These are phyloP conservation scores for Ectropis grisescens DNA, from an alignment of 1,140 invertebrate genomes.

Conservation along the genomic window DNA sequence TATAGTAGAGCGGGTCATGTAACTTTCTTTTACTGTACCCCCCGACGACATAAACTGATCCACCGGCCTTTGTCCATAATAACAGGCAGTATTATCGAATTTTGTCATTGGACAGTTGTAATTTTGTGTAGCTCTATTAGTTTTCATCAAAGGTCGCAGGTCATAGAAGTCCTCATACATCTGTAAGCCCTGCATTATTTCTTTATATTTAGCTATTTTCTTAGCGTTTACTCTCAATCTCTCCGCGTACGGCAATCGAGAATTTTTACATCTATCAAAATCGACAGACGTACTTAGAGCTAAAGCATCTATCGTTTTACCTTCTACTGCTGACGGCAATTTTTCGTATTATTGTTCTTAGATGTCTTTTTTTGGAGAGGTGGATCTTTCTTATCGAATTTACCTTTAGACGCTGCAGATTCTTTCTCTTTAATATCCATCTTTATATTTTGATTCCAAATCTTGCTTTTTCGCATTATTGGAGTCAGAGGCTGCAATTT, in stretches of 20 bases:
- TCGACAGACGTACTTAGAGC: slow-evolving; percentile 34
- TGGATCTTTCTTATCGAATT: too few relatives aligned
- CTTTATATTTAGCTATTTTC: slow-evolving; percentile 37
- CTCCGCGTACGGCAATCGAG: slow-evolving; percentile 6
- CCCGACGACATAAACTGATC: too few relatives aligned
- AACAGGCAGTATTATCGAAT: too few relatives aligned
- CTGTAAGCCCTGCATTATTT: slow-evolving; percentile 41
- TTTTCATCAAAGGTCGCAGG: slow-evolving; percentile 25
- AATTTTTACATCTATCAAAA: slow-evolving; percentile 16
- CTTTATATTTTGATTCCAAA: slow-evolving; percentile 10
- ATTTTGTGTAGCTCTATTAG: slow-evolving; percentile 49
- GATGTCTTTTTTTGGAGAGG: too few relatives aligned
- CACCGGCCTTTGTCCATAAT: too few relatives aligned
- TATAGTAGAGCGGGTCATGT: too few relatives aligned
- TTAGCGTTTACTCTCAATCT: slow-evolving; percentile 19
- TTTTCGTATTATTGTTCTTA: too few relatives aligned
- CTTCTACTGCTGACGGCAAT: slow-evolving; percentile 9
- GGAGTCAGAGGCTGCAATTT: slow-evolving; percentile 31
- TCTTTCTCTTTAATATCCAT: slow-evolving; percentile 5
- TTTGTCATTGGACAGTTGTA: too few relatives aligned
- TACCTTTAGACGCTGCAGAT: background rate
- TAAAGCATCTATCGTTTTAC: slow-evolving; percentile 20
- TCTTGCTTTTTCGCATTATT: slow-evolving; percentile 7
- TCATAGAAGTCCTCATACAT: slow-evolving; percentile 37
- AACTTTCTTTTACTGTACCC: too few relatives aligned